Conservation (phyloP, 2,797 vertebrate species). For the Pampus argenteus region DNA sequence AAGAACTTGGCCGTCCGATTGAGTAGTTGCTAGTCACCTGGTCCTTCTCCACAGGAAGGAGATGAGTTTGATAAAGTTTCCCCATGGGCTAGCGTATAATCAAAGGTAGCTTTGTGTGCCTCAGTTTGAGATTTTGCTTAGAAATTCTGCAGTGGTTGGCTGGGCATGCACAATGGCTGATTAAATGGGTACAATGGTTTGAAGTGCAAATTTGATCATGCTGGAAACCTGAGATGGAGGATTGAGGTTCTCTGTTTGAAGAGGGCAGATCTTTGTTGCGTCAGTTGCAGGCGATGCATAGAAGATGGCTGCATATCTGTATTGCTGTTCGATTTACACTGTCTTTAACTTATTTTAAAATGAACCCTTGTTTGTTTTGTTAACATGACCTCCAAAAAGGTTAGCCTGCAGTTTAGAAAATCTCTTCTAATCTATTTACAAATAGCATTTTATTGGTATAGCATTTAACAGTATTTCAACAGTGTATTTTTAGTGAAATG, state of each 20-base stretch:
- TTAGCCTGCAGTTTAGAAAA: slow-evolving; percentile 14
- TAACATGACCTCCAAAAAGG: not conserved
- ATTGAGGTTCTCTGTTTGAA: slow-evolving; percentile 77
- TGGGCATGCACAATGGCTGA: slow-evolving; percentile 86
- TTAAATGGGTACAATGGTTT: slow-evolving; percentile 87
- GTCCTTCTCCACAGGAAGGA: slow-evolving; percentile 75
- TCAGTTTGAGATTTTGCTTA: slow-evolving; percentile 79
- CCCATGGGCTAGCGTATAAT: slow-evolving; percentile 81
- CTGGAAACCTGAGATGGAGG: slow-evolving; percentile 84
- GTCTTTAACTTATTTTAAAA: slow-evolving; percentile 7
- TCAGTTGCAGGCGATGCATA: slow-evolving; percentile 51
- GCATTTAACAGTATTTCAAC: not conserved
- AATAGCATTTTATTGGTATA: not conserved
- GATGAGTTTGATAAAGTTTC: slow-evolving; percentile 83
- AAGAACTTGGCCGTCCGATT: slow-evolving; percentile 70
- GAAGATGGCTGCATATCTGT: slow-evolving; percentile 20
- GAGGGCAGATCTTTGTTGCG: slow-evolving; percentile 62
- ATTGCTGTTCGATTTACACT: not conserved
- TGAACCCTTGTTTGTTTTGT: not conserved
- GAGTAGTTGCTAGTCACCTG: slow-evolving; percentile 84
- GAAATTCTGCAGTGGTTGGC: slow-evolving; percentile 84
- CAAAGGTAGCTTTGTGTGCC: slow-evolving; percentile 89
- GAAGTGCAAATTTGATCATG: slow-evolving; percentile 90
- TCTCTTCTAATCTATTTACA: not conserved
- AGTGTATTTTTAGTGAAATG: not conserved